Conservation (phyloP, 2,888 invertebrate species). For the Epinotia nisella region DNA sequence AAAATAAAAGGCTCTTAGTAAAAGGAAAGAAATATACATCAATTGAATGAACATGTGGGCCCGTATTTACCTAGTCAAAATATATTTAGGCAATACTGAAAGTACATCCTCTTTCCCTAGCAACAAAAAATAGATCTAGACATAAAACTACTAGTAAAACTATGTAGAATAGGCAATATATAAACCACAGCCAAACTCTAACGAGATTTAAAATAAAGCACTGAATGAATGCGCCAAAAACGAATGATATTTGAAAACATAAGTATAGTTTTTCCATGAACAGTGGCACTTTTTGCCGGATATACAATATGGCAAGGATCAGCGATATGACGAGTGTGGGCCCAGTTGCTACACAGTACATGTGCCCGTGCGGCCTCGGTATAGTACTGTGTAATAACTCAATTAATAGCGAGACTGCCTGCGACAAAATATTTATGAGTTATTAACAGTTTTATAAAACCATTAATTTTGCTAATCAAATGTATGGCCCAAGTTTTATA, state of each 20-base stretch:
- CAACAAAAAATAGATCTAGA: slow-evolving; percentile 76
- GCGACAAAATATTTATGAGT: slow-evolving; percentile 57
- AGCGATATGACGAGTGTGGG: slow-evolving; percentile 76
- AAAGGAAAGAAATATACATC: not conserved
- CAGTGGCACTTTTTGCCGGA: slow-evolving; percentile 74
- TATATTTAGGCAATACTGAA: slow-evolving; percentile 70
- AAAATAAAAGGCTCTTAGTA: not conserved
- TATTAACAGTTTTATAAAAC: not conserved
- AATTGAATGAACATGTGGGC: not conserved
- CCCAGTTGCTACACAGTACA: slow-evolving; percentile 80
- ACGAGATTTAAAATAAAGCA: slow-evolving; percentile 76
- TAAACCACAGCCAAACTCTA: slow-evolving; percentile 75
- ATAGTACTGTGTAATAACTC: slow-evolving; percentile 66
- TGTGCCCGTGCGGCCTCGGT: slow-evolving; percentile 73
- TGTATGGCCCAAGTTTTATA: not conserved
- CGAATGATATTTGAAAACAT: slow-evolving; percentile 80
- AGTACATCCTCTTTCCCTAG: slow-evolving; percentile 80
- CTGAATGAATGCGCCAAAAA: slow-evolving; percentile 78
- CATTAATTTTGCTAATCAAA: not conserved
- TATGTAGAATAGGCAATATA: slow-evolving; percentile 76
- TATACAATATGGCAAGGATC: slow-evolving; percentile 72
- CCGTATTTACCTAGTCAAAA: not conserved
- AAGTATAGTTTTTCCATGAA: slow-evolving; percentile 82
- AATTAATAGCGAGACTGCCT: slow-evolving; percentile 70
- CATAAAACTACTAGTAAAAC: slow-evolving; percentile 69